Conservation (phyloP, 2,797 vertebrate genomes). For the Adrianichthys oophorus region DNA sequence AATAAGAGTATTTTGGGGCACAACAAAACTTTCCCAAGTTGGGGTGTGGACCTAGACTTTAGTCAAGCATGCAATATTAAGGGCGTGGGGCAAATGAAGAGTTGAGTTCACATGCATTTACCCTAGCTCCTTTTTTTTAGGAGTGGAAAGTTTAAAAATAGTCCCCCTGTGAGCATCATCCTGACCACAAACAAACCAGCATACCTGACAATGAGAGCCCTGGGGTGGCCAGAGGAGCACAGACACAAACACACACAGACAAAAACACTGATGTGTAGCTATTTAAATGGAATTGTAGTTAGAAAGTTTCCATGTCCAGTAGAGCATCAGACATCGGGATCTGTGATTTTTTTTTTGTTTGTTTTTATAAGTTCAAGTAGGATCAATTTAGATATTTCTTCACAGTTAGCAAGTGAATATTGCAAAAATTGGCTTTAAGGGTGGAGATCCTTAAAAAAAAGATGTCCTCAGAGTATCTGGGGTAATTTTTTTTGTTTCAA, state of each 20-base stretch:
- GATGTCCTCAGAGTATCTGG: constrained; percentile 1
- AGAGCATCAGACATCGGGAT: not conserved
- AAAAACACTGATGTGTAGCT: constrained; percentile 2
- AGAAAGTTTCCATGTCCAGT: constrained; percentile 6
- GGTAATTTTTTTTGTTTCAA: constrained; percentile 17
- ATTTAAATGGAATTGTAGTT: not conserved
- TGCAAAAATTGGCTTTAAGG: too few relatives aligned
- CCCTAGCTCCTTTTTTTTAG: not conserved
- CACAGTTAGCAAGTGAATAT: not conserved
- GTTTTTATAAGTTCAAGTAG: not conserved
- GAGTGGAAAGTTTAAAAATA: constrained; percentile 44
- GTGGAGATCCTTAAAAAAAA: not conserved
- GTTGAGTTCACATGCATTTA: constrained; percentile 10
- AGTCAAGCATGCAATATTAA: constrained; percentile 41
- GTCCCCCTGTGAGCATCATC: constrained; percentile 33
- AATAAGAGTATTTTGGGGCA: too few relatives aligned
- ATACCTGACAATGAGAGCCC: constrained; percentile 5
- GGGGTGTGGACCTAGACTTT: constrained; percentile 24
- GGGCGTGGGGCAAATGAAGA: constrained; percentile 17
- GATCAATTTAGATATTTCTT: too few relatives aligned
- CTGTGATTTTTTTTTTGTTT: too few relatives aligned
- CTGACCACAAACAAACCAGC: constrained; percentile 35
- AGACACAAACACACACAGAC: constrained; percentile 11
- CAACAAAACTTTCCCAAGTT: constrained; percentile 31
- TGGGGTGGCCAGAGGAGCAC: constrained; percentile 31